These are phyloP conservation scores for Struthidea cinerea DNA, from an alignment of 2,113 vertebrate genomes.

Conservation along the genomic window DNA sequence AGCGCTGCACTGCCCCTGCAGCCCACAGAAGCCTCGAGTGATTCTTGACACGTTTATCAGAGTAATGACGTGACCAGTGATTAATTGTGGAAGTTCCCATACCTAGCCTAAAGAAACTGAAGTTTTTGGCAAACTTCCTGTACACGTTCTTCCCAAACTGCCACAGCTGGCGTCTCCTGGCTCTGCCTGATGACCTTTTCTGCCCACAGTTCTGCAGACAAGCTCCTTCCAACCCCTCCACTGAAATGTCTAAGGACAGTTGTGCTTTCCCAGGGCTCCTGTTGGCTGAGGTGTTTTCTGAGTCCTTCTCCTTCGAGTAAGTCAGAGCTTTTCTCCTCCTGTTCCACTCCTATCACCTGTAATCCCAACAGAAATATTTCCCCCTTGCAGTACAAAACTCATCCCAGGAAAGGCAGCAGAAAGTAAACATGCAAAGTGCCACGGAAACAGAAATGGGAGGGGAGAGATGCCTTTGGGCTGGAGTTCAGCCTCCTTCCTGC, in stretches of 20 bases:
- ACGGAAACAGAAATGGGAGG: neutral
- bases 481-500: neutral
- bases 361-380: neutral
- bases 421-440: neutral
- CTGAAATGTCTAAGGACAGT: neutral
- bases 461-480: neutral
- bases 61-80: neutral
- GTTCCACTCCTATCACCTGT: neutral
- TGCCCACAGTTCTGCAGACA: neutral
- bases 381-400: neutral
- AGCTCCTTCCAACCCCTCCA: neutral
- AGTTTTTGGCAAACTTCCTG: neutral
- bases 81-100: neutral
- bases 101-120: neutral
- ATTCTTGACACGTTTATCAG: neutral
- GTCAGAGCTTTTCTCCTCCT: neutral
- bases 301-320: neutral
- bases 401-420: neutral
- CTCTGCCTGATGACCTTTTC: neutral
- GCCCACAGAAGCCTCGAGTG: neutral
- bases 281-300: neutral
- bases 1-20: neutral
- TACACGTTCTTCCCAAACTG: accelerated
- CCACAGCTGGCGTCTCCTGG: neutral
- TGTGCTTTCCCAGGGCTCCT: neutral